Conservation (phyloP, 1,140 invertebrate species). For the Helicoverpa zea region DNA sequence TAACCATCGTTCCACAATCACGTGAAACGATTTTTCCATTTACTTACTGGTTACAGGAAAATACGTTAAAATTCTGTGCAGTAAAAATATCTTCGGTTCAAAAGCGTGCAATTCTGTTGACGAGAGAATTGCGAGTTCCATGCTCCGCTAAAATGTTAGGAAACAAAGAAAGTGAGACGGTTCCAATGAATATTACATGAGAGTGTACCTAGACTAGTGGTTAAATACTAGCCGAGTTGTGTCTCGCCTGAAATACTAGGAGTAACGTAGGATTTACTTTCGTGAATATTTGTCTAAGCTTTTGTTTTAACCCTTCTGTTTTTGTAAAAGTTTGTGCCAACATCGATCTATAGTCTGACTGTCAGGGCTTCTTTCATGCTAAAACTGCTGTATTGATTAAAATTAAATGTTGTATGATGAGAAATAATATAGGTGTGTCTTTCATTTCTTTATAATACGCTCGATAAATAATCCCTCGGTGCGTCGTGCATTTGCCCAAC, state of each 20-base stretch:
- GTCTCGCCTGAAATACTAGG: constrained; percentile 5
- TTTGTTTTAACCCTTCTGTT: too few species aligned
- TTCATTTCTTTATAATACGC: too few species aligned
- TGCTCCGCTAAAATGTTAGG: constrained; percentile 29
- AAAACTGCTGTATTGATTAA: too few species aligned
- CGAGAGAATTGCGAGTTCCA: constrained; percentile 18
- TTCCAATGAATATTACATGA: constrained; percentile 14
- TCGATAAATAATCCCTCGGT: too few species aligned
- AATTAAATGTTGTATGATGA: too few species aligned
- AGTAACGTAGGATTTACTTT: background rate
- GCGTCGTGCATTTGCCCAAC: too few species aligned
- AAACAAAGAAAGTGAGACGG: constrained; percentile 44
- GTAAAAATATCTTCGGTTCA: constrained; percentile 46
- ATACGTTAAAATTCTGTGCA: background rate
- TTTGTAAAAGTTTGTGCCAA: too few species aligned
- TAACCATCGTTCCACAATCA: background rate
- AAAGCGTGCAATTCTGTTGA: constrained; percentile 41
- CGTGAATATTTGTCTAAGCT: background rate
- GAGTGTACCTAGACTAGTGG: constrained; percentile 9
- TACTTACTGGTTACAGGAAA: constrained; percentile 16
- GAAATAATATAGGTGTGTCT: too few species aligned
- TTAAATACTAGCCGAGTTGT: background rate
- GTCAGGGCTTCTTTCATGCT: too few species aligned
- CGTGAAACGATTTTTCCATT: constrained; percentile 15
- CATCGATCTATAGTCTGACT: too few species aligned